phyloP scores from a whole-genome alignment of 2,113 vertebrate genomes.

The Nothocercus julius region DNA sequence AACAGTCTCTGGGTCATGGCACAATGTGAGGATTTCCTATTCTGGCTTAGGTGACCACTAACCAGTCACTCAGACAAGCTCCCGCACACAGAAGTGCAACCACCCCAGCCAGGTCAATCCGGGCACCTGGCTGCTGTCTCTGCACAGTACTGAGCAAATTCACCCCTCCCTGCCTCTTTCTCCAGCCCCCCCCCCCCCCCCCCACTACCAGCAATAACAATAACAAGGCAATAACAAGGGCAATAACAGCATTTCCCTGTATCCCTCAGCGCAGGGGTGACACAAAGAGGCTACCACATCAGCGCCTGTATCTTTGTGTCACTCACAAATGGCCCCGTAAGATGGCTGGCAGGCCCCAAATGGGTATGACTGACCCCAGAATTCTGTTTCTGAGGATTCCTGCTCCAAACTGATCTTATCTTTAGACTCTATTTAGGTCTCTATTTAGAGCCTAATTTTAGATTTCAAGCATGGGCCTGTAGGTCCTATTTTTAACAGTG shows the following conservation, averaged over 20 bases:
- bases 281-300: not conserved
- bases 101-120: not conserved
- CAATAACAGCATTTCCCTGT: not conserved
- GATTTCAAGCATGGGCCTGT: not conserved
- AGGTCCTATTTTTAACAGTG: not conserved
- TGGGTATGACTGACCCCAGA: not conserved
- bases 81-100: not conserved
- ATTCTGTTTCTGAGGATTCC: not conserved
- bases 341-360: not conserved
- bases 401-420: not conserved
- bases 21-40: not conserved
- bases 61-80: rapidly evolving
- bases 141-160: not conserved
- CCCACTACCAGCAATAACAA: too few relatives aligned
- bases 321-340: not conserved
- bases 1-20: not conserved
- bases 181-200: rapidly evolving
- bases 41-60: not conserved
- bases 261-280: not conserved
- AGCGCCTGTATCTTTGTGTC: not conserved
- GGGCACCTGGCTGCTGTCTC: not conserved
- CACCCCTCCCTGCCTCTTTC: not conserved
- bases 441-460: not conserved
- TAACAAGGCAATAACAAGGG: not conserved
- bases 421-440: not conserved